Evolutionary conservation across 2,888 invertebrate genomes (phyloP), one percentile per base, ranked within the genome.

Genomic region (Caenorhabditis zanzibari): DNA sequence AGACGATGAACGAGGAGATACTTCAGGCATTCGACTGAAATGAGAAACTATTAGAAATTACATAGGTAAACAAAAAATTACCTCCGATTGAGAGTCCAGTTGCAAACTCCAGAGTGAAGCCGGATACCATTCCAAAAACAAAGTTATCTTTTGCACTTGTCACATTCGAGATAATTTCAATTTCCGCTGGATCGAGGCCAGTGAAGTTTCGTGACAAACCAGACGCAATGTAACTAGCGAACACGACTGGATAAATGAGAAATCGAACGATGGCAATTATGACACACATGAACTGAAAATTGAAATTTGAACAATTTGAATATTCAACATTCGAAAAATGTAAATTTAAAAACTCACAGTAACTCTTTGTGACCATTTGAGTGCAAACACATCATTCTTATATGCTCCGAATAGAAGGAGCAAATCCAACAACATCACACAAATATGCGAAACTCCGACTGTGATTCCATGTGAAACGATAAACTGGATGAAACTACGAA

Each of bases 321-420:
- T n/a, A 38, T 9, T 59, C 9, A 32, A 10, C 59, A n/a, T 16
- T 26, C n/a, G 32, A 49, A 52, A 38, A 10, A 28, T 16, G 16
- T 14, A 44, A n/a, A n/a, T n/a, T n/a, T n/a, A n/a, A n/a, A 32
- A 32, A 68, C 76, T 61, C 28, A 77, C 77, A 54, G 71, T 71
- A 41, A 77, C 77, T 16, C 77, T 61, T 52, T 77, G 77, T 54
- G 77, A 69, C 77, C 77, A 77, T 28, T 77, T 77, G 52, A 77
- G 52, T 44, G 77, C 77, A 44, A 77, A 54, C 28, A 77, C 77
- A 28, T 71, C 61, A 56, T 77, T 77, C 56, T 63, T 69, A 19
- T 44, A 63, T 7, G 77, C 77, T 26, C 77, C 77, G 22, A 77
- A 61, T 6, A 77, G 16, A 2, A 77, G 77, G 3, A 77, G 63